These are phyloP conservation scores for Empis livida DNA, from an alignment of 2,888 invertebrate genomes.

Conservation along the genomic window DNA sequence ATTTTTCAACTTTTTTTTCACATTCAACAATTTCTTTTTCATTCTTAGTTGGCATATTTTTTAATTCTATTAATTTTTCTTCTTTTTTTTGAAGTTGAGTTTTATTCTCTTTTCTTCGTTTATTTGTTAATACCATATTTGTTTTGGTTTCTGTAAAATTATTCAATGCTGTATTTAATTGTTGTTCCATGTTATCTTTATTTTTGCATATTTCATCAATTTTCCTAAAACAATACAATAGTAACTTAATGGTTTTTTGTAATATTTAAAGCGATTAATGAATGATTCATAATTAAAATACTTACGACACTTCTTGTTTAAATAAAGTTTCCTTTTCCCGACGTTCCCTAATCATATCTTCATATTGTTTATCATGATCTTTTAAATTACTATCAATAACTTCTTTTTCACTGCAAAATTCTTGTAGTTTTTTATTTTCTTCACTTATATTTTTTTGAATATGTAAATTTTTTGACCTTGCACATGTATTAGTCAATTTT, in stretches of 20 bases:
- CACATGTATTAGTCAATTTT: conserved; percentile 62
- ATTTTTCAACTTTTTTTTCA: conserved; percentile 42
- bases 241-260: too few species aligned
- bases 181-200: conserved; percentile 46
- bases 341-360: conserved; percentile 33
- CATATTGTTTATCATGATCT: conserved; percentile 26
- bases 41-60: conserved; percentile 59
- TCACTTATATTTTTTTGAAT: conserved; percentile 51
- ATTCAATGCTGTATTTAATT: conserved; percentile 49
- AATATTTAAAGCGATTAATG: too few species aligned
- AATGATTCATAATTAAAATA: too few species aligned
- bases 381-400: conserved; percentile 44
- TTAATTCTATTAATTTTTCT: conserved; percentile 51
- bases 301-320: conserved; percentile 30
- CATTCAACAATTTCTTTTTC: conserved; percentile 53
- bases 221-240: conserved; percentile 36
- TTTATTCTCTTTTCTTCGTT: conserved; percentile 61
- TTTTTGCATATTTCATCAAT: conserved; percentile 43
- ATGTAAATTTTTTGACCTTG: conserved; percentile 53
- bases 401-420: conserved; percentile 48
- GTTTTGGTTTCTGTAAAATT: conserved; percentile 52
- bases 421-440: conserved; percentile 44
- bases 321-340: conserved; percentile 34
- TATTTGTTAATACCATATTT: conserved; percentile 54
- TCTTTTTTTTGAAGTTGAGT: conserved; percentile 51